Conservation (phyloP, 2,888 invertebrate species). For the Drosophila fulvimacula region DNA sequence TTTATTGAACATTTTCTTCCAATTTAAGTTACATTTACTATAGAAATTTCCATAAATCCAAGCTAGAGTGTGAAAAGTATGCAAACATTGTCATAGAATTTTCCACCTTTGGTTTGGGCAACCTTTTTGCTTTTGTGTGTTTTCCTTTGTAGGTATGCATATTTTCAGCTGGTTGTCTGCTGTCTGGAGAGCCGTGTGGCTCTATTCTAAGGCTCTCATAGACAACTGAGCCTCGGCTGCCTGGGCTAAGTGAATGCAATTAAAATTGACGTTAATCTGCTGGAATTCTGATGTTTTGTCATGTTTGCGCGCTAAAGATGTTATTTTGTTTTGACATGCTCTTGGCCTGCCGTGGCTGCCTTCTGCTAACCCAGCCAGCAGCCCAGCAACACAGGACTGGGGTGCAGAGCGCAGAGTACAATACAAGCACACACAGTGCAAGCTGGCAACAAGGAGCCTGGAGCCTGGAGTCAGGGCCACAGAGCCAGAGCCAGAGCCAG, state of each 20-base stretch:
- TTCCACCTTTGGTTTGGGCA: constrained; percentile 9
- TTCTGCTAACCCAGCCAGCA: constrained; percentile 4
- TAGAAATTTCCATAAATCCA: neutral
- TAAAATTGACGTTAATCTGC: constrained; percentile 81
- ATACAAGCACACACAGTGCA: neutral
- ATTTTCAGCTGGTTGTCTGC: constrained; percentile 52
- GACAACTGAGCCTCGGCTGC: constrained; percentile 40
- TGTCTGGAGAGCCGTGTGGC: constrained; percentile 45
- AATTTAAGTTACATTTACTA: neutral
- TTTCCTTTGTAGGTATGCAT: constrained; percentile 60
- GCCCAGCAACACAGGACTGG: constrained; percentile 34
- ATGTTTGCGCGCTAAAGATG: constrained; percentile 81
- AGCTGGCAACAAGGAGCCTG: constrained; percentile 14
- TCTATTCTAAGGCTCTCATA: constrained; percentile 59
- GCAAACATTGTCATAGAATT: neutral
- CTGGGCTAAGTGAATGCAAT: constrained; percentile 78
- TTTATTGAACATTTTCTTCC: neutral
- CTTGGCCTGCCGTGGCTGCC: constrained; percentile 58
- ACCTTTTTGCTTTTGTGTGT: constrained; percentile 4
- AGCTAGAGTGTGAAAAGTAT: constrained; percentile 18
- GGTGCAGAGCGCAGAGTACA: constrained; percentile 36
- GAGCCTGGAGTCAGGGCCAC: constrained; percentile 9
- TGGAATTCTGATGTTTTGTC: constrained; percentile 81
- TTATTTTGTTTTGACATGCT: constrained; percentile 81
- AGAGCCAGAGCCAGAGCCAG: too few species aligned